phyloP scores from a whole-genome alignment of 2,797 vertebrate species.

The Cynopterus sphinx region DNA sequence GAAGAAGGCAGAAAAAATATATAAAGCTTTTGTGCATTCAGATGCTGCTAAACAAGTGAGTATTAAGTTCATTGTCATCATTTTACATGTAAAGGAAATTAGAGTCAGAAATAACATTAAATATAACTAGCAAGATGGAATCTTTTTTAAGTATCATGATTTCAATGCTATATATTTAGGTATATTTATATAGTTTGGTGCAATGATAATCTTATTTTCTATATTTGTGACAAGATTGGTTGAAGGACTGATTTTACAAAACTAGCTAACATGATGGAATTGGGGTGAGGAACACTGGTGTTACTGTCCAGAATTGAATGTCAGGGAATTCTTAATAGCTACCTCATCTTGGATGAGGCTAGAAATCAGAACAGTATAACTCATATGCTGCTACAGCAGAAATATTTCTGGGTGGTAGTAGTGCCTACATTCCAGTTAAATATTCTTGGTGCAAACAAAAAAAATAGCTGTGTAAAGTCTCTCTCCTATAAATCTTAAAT shows the following conservation, averaged over 20 bases:
- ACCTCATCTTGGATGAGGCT: neutral
- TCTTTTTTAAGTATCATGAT: neutral
- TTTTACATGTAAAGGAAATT: neutral
- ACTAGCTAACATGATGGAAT: neutral
- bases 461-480: neutral
- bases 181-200: neutral
- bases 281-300: neutral
- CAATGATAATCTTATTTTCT: neutral
- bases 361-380: neutral
- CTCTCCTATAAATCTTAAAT: neutral
- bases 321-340: neutral
- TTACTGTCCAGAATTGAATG: neutral
- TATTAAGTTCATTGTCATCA: neutral
- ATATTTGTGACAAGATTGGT: neutral
- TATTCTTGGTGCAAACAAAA: neutral
- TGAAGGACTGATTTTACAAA: constrained; percentile 16
- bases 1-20: constrained; percentile 86
- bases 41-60: constrained; percentile 87
- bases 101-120: neutral
- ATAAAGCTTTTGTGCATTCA: constrained; percentile 85
- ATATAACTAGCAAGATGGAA: neutral
- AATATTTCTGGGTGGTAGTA: neutral
- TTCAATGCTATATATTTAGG: neutral
- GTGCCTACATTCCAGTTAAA: neutral
- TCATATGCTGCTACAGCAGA: neutral